Conservation (phyloP, 92 coral and sea anemone genomes). For the Actinernus sp. region DNA sequence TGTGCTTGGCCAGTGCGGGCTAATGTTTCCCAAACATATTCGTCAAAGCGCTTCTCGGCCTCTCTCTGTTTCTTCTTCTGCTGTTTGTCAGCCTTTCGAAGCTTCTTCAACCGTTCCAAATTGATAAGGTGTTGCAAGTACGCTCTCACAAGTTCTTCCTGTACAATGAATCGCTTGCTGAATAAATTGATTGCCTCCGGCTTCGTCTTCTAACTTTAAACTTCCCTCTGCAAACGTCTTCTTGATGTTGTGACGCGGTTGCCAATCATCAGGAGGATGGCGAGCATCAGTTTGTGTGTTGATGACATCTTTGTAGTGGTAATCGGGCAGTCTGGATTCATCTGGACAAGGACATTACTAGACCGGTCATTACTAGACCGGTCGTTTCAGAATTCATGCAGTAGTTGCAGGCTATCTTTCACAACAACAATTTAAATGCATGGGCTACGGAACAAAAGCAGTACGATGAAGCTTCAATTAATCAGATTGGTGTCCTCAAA, state of each 20-base stretch:
- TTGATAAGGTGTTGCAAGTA: constrained; percentile 26
- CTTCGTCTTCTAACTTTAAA: constrained; percentile 29
- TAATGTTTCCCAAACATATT: constrained; percentile 6
- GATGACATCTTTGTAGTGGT: constrained; percentile 55
- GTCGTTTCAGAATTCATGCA: constrained; percentile 37
- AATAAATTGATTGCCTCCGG: constrained; percentile 17
- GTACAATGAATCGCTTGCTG: constrained; percentile 11
- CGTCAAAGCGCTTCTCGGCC: too few relatives aligned
- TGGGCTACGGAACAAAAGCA: too few relatives aligned
- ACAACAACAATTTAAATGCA: too few relatives aligned
- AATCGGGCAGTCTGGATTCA: constrained; percentile 32
- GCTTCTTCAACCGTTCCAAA: constrained; percentile 12
- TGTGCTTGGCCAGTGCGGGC: constrained; percentile 14
- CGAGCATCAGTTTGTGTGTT: too few relatives aligned
- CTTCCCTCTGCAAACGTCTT: constrained; percentile 26
- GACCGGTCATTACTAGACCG: constrained; percentile 41
- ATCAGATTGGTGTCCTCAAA: too few relatives aligned
- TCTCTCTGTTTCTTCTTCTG: constrained; percentile 15
- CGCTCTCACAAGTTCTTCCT: constrained; percentile 13
- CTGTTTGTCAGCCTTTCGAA: constrained; percentile 3
- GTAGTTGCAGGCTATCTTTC: constrained; percentile 25
- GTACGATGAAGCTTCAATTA: too few relatives aligned
- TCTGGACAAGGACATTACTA: constrained; percentile 38
- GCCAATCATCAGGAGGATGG: constrained; percentile 28
- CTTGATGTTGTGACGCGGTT: constrained; percentile 26